phyloP scores from a whole-genome alignment of 2,888 invertebrate genomes.

The Octodonta nipae region DNA sequence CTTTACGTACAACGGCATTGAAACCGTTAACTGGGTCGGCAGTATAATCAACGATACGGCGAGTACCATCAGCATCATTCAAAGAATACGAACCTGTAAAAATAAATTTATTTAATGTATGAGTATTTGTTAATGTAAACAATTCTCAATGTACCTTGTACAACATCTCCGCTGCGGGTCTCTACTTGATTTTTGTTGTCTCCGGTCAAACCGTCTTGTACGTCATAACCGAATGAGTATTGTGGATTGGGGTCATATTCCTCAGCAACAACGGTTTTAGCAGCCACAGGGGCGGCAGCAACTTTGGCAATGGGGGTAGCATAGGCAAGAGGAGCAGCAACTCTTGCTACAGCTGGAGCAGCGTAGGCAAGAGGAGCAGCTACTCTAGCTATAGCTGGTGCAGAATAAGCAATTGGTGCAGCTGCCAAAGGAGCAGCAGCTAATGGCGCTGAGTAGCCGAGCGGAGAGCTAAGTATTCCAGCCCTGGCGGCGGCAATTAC shows the following conservation, averaged over 20 bases:
- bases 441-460: conserved; percentile 25
- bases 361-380: conserved; percentile 7
- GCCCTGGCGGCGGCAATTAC: conserved; percentile 21
- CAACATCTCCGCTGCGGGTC: conserved; percentile 49
- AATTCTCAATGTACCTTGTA: too few species aligned
- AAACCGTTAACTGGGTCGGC: conserved; percentile 42
- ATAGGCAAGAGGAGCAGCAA: conserved; percentile 25
- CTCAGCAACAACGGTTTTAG: conserved; percentile 24
- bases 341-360: conserved; percentile 1
- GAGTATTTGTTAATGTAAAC: too few species aligned
- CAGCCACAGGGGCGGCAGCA: conserved; percentile 22
- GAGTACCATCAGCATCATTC: conserved; percentile 47
- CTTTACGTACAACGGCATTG: conserved; percentile 43
- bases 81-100: conserved; percentile 36
- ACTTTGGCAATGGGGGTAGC: conserved; percentile 25
- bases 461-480: conserved; percentile 25
- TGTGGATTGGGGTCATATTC: conserved; percentile 36
- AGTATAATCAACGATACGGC: conserved; percentile 48
- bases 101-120: too few species aligned
- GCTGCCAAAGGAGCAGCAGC: conserved; percentile 30
- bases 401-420: conserved; percentile 6
- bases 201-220: conserved; percentile 43
- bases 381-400: too few species aligned
- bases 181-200: conserved; percentile 48
- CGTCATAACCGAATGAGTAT: conserved; percentile 45